Conservation (phyloP, 2,113 vertebrate genomes). For the Eubucco bourcierii region DNA sequence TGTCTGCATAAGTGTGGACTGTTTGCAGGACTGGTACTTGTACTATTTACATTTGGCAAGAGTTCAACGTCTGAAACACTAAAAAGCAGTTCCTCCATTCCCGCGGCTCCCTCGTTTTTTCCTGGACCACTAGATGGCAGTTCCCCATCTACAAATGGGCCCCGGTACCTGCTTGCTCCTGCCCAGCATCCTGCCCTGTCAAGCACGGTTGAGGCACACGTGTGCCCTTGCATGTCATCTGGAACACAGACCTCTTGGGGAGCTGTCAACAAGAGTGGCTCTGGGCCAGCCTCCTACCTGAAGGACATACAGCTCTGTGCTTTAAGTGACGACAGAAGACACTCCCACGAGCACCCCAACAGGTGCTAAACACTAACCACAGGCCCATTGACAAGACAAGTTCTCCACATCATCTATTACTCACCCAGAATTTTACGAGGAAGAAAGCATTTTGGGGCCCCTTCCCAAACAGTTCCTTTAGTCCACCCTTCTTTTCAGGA, state of each 20-base stretch:
- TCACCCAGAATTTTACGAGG: slow-evolving; percentile 99
- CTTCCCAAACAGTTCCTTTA: slow-evolving; percentile 97
- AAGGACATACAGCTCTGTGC: background rate
- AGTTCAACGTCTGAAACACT: background rate
- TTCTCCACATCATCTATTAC: slow-evolving; percentile 38
- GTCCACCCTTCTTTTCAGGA: slow-evolving; percentile 97
- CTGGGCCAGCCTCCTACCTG: background rate
- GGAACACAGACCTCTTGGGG: background rate
- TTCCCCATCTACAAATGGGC: background rate
- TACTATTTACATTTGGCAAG: background rate
- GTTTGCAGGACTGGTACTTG: background rate
- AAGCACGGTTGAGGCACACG: background rate
- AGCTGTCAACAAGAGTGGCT: background rate
- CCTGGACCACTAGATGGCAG: slow-evolving; percentile 51
- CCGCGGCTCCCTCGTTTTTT: background rate
- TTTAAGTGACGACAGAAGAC: background rate
- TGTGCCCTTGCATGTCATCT: background rate
- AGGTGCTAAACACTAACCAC: background rate
- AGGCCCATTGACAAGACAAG: background rate
- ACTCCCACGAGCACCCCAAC: background rate
- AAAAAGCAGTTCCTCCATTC: background rate
- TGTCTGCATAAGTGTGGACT: accelerated
- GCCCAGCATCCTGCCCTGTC: background rate
- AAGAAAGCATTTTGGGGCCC: slow-evolving; percentile 98
- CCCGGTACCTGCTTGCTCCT: background rate